Evolutionary conservation across 2,113 vertebrate species (phyloP).

Genomic region (Onychostruthus taczanowskii): DNA sequence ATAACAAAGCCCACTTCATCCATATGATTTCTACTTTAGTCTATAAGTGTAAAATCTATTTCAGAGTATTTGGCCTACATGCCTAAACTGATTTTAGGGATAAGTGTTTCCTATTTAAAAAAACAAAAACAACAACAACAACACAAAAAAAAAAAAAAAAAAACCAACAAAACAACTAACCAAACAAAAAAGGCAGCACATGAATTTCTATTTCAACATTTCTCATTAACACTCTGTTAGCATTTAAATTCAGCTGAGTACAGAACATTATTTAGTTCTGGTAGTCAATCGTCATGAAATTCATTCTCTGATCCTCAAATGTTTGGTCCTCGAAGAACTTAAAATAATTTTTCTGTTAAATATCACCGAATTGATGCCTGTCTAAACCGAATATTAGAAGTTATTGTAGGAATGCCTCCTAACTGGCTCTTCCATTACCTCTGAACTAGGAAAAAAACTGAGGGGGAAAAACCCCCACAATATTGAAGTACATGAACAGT

Average conservation of each 20-base stretch:
- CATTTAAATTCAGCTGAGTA: neutral
- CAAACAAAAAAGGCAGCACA: neutral
- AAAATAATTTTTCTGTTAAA: neutral
- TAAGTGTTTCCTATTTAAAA: neutral
- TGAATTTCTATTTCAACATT: neutral
- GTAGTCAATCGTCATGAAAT: neutral
- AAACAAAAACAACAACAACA: neutral
- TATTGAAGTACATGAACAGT: neutral
- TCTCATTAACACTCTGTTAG: neutral
- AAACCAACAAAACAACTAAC: neutral
- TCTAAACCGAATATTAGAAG: neutral
- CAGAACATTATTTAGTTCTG: neutral
- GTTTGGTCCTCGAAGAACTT: neutral
- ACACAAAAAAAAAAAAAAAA: neutral
- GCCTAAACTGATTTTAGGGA: neutral
- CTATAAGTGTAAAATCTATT: neutral
- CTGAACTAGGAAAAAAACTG: neutral
- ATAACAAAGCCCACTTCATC: neutral
- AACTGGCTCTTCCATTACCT: neutral
- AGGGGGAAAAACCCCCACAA: fast-evolving
- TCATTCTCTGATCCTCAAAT: neutral
- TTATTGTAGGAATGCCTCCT: neutral
- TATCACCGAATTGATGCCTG: neutral
- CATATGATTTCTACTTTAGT: neutral
- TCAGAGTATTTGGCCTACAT: neutral